Base-by-base conservation (phyloP, 2,888 invertebrate species). In the Terebella lapidaria region DNA sequence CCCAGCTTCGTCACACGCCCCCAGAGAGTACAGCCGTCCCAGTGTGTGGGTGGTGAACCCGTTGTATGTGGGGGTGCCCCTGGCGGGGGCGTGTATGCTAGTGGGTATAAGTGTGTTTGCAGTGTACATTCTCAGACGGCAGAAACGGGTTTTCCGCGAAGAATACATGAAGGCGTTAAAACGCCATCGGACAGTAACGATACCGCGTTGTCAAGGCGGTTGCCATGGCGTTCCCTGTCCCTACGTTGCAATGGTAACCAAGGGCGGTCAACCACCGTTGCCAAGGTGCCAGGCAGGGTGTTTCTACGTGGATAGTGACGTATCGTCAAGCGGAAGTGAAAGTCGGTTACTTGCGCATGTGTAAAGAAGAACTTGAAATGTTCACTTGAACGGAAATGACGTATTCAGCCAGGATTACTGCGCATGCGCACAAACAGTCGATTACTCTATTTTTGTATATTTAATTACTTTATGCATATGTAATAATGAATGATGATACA, bases 41-140 rank as follows among this genome's bases (percentile, higher is more conserved):
- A n/a, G n/a, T n/a, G n/a, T n/a, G n/a, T n/a, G n/a, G n/a, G n/a
- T n/a, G n/a, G 71, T 77, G 53, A 79, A 79, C 69, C 79, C 80
- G 2, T 74, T 79, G 26, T 78, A 78, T 65, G 75, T 80, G 35
- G 77, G 76, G 1, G 78, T 80, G 3, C 75, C 79, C 1, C 73
- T 79, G 15, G 77, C 77, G 0, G 79, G 79, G 1, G 73, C 77
- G 2, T 75, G 76, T 62, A 74, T 78, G 24, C 68, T 80, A 24
- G 61, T 79, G 28, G 74, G 77, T 22, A 72, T 79, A 5, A 74
- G 77, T 35, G 73, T 79, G 59, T 76, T 79, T 60, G 78, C 79
- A 54, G 74, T 78, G 67, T 76, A 76, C 56, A 69, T 80, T 4
- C 67, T 80, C 35, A 66, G 75, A 22, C 65, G 76, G 25, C 71